Conservation (phyloP, 2,113 vertebrate genomes). For the Limnothrissa miodon region DNA sequence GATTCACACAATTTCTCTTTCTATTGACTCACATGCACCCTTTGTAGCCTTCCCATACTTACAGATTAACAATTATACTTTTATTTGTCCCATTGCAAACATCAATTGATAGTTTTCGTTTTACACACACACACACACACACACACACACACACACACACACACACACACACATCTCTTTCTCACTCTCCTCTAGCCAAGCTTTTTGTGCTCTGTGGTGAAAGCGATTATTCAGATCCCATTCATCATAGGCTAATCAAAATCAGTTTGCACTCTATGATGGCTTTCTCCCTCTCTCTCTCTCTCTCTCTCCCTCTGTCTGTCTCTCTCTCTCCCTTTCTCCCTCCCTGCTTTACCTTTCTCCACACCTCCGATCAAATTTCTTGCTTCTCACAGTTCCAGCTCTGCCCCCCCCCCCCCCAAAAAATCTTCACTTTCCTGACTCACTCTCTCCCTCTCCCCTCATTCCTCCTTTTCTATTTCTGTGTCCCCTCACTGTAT, state of each 20-base stretch:
- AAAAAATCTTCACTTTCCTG: background rate
- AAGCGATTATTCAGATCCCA: background rate
- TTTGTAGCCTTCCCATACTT: background rate
- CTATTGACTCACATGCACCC: too few species aligned
- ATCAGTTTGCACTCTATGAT: background rate
- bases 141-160: background rate
- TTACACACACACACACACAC: conserved; percentile 1
- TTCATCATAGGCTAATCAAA: conserved; percentile 12
- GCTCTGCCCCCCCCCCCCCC: background rate
- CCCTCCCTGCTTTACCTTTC: background rate
- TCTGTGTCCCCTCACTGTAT: background rate
- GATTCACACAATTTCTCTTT: background rate
- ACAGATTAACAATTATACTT: background rate
- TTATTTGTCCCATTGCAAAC: background rate
- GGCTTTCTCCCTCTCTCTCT: background rate
- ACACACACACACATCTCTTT: background rate
- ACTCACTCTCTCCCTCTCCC: conserved; percentile 5
- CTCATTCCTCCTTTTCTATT: background rate
- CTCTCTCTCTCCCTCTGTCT: background rate
- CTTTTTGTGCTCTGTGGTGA: background rate
- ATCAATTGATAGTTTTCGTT: background rate
- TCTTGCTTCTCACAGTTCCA: conserved; percentile 16
- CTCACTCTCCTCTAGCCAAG: background rate
- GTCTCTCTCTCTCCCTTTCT: background rate
- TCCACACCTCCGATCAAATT: background rate